Evolutionary conservation across 2,888 invertebrate species (phyloP).

Genomic region (Phalera bucephala): DNA sequence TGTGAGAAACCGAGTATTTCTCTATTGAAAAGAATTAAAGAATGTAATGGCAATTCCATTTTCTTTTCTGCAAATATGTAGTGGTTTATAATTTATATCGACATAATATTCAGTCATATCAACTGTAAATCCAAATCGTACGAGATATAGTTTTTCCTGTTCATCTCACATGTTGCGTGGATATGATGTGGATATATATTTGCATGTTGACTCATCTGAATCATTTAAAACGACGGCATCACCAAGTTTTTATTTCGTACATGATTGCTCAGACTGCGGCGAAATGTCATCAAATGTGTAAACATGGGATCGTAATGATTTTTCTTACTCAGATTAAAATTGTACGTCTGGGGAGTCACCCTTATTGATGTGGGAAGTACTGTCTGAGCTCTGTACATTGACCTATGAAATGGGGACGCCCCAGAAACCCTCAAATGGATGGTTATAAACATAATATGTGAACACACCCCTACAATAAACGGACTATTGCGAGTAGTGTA

Average conservation of each 20-base stretch:
- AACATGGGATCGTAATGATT: not conserved
- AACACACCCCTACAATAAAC: slow-evolving; percentile 40
- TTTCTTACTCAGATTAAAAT: not conserved
- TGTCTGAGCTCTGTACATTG: no score
- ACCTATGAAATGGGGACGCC: slow-evolving; percentile 47
- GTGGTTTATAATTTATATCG: not conserved
- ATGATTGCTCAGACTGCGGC: slow-evolving; percentile 27
- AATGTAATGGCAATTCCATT: no score
- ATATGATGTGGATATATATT: slow-evolving; percentile 25
- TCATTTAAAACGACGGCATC: slow-evolving; percentile 22
- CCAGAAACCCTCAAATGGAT: slow-evolving; percentile 46
- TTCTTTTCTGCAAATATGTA: not conserved
- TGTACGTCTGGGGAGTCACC: not conserved
- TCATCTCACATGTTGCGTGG: slow-evolving; percentile 11
- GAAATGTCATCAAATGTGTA: slow-evolving; percentile 20
- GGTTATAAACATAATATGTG: slow-evolving; percentile 40
- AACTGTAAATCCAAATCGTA: slow-evolving; percentile 8
- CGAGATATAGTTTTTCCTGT: slow-evolving; percentile 13
- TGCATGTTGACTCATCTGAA: slow-evolving; percentile 30
- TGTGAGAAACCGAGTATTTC: no score
- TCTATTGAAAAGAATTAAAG: no score
- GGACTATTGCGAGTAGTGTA: slow-evolving; percentile 17
- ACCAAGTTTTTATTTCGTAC: slow-evolving; percentile 33
- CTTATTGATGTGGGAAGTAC: slow-evolving; percentile 24
- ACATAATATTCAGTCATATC: slow-evolving; percentile 6